Conservation (phyloP, 2,113 vertebrate genomes). For the Hirundichthys speculiger region DNA sequence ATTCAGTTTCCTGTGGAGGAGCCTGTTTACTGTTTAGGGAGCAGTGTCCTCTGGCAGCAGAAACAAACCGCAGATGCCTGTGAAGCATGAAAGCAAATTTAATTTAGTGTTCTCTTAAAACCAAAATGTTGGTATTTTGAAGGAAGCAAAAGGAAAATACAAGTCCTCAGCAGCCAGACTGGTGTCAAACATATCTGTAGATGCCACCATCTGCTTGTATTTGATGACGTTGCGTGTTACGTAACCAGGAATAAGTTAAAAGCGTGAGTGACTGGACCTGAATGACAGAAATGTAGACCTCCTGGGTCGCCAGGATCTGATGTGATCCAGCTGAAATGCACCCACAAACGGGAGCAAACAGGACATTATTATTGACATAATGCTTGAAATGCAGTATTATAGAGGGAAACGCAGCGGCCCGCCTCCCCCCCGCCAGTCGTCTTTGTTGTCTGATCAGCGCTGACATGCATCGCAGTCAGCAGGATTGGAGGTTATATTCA, state of each 20-base stretch:
- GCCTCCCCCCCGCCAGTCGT: slow-evolving; percentile 13
- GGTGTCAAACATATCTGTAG: no score
- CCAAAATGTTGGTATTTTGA: slow-evolving; percentile 2
- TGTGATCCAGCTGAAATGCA: slow-evolving; percentile 11
- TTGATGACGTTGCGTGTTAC: no score
- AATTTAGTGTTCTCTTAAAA: background rate
- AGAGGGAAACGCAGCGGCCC: background rate
- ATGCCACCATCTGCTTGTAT: background rate
- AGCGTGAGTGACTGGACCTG: no score
- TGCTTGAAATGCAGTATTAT: slow-evolving; percentile 43
- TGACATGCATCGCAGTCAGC: slow-evolving; percentile 59
- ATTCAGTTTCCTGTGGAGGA: slow-evolving; percentile 6
- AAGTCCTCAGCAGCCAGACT: background rate
- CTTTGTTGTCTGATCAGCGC: slow-evolving; percentile 43
- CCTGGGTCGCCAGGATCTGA: slow-evolving; percentile 21
- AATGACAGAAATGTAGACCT: no score
- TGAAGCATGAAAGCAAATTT: slow-evolving; percentile 36
- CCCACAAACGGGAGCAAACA: slow-evolving; percentile 11
- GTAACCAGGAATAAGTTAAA: no score
- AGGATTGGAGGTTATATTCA: slow-evolving; percentile 52
- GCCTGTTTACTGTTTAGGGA: slow-evolving; percentile 11
- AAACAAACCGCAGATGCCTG: slow-evolving; percentile 7
- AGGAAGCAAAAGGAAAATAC: background rate
- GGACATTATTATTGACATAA: slow-evolving; percentile 40
- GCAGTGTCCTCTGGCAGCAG: slow-evolving; percentile 28